Evolutionary conservation across 2,113 vertebrate genomes (phyloP), one percentile per base, ranked within the genome.

Genomic region (Pandion haliaetus): DNA sequence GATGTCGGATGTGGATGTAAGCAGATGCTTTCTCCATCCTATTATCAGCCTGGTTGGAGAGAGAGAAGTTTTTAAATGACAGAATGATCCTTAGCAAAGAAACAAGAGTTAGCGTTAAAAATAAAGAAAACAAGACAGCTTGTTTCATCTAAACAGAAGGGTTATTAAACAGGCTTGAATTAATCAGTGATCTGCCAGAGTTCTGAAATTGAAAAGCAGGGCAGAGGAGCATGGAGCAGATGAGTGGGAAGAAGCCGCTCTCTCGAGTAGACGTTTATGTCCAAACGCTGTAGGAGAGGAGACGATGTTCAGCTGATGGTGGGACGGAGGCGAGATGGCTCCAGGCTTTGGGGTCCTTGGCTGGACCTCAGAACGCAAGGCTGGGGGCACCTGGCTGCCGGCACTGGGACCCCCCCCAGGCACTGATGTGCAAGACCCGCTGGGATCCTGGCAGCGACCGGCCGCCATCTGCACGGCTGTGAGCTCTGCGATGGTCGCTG

Each of bases 71-170:
- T 97, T 93, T 91, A 97, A 98, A 96, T 98, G 98, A 98, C 97
- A 98, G 97, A 88, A 88, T 97, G 97, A 98, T 98, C 97, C 97
- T 98, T 98, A 98, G 98, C 90, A 92, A 93, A 95, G 97, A 95
- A 97, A 95, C 90, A 80, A 97, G 98, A 98, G 96, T 98, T 97
- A 84, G 95, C 98, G 98, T 98, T 98, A 90, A 97, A 98, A 98
- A 98, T 98, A 98, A 98, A 98, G 97, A 95, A 97, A 98, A 98
- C 97, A 98, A 98, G 98, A 98, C 98, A 98, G 98, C 98, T 98
- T 97, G 97, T 98, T 98, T 98, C 98, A 98, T 98, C 95, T 95
- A 97, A 98, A 98, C 97, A 97, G 98, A 98, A 98, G 97, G 96
- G 97, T 98, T 98, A 98, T 98, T 98, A 98, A 98, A 98, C 93